Base-by-base conservation (phyloP, 1,140 invertebrate genomes). In the Sycobia sp. region DNA sequence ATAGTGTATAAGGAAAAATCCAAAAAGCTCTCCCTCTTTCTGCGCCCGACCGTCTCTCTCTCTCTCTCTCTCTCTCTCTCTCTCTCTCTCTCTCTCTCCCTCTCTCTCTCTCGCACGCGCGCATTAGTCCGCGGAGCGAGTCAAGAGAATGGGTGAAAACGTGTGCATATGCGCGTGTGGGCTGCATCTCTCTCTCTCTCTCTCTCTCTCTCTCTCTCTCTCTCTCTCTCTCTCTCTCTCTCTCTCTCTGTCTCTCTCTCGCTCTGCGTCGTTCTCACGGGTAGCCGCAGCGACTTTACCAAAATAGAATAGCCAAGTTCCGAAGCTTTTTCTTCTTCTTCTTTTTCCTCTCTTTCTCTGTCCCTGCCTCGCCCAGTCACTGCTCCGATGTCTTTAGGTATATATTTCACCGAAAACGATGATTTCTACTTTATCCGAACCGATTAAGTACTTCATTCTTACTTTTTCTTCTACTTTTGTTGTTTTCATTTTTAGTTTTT, bases 91-190 rank as follows among this genome's bases (percentile, higher is more conserved):
- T n/a, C 13, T 38, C 11, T n/a, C 32, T 23, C 13, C n/a, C 25
- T 57, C 43, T 44, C 2, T 46, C 41, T 46, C 44, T 13, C 14
- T 32, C 34, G 2, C 32, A 11, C 29, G 18, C 46, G 20, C 20
- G n/a, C 11, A 13, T n/a, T n/a, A n/a, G n/a, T n/a, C n/a, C n/a
- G n/a, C n/a, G n/a, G n/a, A n/a, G n/a, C n/a, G n/a, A n/a, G n/a
- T n/a, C n/a, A n/a, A n/a, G n/a, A n/a, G n/a, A n/a, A n/a, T 22
- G 57, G 58, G 38, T 25, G 23, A 51, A 60, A 43, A 60, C 27
- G 0, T 11, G 50, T 11, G 23, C 16, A 16, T 23, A 22, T 4
- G 10, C 11, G 47, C 13, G 10, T 14, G 49, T 20, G 49, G 36
- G 18, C 22, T 38, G 22, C 38, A n/a, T 38, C 10, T 23, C 22